These are phyloP conservation scores for Leuctra nigra DNA, from an alignment of 2,888 invertebrate species.

Conservation along the genomic window DNA sequence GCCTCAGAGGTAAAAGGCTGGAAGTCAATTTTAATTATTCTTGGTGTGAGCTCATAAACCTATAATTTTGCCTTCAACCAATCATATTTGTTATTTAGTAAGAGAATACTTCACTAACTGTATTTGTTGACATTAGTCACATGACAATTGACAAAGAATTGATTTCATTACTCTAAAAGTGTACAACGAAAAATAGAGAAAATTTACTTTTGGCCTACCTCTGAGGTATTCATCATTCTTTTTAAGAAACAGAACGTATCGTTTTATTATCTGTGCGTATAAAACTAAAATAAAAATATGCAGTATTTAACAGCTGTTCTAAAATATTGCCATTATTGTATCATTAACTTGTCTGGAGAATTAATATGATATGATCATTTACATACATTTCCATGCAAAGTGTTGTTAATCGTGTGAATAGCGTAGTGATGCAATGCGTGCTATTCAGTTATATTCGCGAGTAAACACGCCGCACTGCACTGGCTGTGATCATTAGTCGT, in stretches of 20 bases:
- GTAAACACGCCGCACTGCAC: neutral
- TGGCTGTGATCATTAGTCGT: constrained; percentile 4
- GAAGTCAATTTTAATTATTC: no score
- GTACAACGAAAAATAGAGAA: no score
- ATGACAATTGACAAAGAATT: no score
- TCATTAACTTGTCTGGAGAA: neutral
- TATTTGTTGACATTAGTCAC: no score
- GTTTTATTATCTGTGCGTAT: neutral
- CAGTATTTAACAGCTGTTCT: no score
- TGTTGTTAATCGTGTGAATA: neutral
- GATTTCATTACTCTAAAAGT: no score
- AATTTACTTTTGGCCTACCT: no score
- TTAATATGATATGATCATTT: constrained; percentile 8
- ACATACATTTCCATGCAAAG: constrained; percentile 15
- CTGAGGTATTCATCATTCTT: neutral
- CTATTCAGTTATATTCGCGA: neutral
- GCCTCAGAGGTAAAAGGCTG: no score
- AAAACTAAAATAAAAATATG: neutral
- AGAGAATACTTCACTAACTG: no score
- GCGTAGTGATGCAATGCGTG: constrained; percentile 3
- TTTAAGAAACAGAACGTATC: neutral
- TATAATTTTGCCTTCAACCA: no score
- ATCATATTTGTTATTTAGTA: no score
- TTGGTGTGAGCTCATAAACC: no score
- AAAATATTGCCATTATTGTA: neutral